Conservation (phyloP, 2,888 invertebrate species). For the Drosophila planitibia region DNA sequence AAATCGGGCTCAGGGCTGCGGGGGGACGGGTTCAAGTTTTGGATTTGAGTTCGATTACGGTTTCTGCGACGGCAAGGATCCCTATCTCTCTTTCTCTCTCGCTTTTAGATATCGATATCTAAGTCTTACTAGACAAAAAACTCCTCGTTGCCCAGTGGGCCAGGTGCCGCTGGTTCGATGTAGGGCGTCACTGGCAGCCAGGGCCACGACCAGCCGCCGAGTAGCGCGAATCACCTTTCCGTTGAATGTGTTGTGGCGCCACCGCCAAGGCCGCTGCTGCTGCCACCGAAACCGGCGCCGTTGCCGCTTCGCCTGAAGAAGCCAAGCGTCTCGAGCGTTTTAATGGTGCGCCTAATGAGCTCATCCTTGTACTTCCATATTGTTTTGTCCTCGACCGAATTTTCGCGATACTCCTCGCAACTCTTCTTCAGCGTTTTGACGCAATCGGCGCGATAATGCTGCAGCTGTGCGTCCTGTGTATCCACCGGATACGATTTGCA, state of each 20-base stretch:
- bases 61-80: slow-evolving; percentile 30
- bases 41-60: slow-evolving; percentile 27
- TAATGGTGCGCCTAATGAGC: slow-evolving; percentile 89
- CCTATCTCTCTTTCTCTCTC: slow-evolving; percentile 6
- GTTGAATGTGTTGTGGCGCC: slow-evolving; percentile 82
- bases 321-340: slow-evolving; percentile 90
- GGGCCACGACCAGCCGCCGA: slow-evolving; percentile 72
- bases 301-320: slow-evolving; percentile 86
- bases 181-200: slow-evolving; percentile 49
- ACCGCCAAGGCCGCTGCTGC: slow-evolving; percentile 73
- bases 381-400: slow-evolving; percentile 93
- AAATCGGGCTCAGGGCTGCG: slow-evolving; percentile 33
- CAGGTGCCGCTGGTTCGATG: slow-evolving; percentile 34
- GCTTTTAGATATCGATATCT: neutral
- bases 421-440: slow-evolving; percentile 93
- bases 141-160: slow-evolving; percentile 66
- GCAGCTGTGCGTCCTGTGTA: slow-evolving; percentile 93
- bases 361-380: slow-evolving; percentile 95
- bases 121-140: slow-evolving; percentile 61
- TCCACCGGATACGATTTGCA: slow-evolving; percentile 95
- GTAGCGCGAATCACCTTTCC: slow-evolving; percentile 84
- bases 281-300: slow-evolving; percentile 57
- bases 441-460: slow-evolving; percentile 97
- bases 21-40: slow-evolving; percentile 39
- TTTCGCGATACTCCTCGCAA: slow-evolving; percentile 93